phyloP scores from a whole-genome alignment of 1,140 invertebrate genomes.

The Xylocopa sonorina region DNA sequence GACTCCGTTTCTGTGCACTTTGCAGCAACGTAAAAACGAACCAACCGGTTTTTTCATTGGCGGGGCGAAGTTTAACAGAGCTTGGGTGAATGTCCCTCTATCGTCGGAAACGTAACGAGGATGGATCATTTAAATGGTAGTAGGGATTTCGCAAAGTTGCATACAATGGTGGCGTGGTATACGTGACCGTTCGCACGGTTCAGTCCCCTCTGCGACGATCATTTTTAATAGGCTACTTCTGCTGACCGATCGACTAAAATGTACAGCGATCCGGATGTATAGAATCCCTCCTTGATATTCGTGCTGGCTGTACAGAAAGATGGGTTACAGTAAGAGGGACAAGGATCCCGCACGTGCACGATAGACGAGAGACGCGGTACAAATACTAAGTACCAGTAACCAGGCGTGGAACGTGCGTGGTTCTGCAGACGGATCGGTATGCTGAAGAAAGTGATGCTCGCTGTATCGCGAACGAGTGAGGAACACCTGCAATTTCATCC shows the following conservation, averaged over 20 bases:
- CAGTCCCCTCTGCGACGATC: background rate
- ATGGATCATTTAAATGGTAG: too few species aligned
- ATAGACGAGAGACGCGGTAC: slow-evolving; percentile 8
- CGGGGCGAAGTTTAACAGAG: background rate
- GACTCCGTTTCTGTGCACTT: background rate
- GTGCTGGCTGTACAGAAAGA: too few species aligned
- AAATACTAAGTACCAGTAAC: slow-evolving; percentile 10
- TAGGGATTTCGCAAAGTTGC: background rate
- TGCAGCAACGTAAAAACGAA: background rate
- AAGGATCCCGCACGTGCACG: background rate
- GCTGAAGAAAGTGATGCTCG: slow-evolving; percentile 6
- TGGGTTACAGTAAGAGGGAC: too few species aligned
- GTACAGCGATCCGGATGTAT: background rate
- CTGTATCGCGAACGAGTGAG: background rate
- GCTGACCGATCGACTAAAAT: background rate
- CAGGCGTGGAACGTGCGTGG: background rate
- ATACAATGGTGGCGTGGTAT: background rate
- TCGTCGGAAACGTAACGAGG: too few species aligned
- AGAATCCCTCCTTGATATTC: too few species aligned
- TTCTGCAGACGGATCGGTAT: background rate
- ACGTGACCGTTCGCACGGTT: slow-evolving; percentile 4
- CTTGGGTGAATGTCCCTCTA: too few species aligned
- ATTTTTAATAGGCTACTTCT: background rate
- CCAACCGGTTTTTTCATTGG: background rate
- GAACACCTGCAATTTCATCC: background rate